Conservation (phyloP, 2,888 invertebrate genomes). For the Poecilobothrus nobilitatus region DNA sequence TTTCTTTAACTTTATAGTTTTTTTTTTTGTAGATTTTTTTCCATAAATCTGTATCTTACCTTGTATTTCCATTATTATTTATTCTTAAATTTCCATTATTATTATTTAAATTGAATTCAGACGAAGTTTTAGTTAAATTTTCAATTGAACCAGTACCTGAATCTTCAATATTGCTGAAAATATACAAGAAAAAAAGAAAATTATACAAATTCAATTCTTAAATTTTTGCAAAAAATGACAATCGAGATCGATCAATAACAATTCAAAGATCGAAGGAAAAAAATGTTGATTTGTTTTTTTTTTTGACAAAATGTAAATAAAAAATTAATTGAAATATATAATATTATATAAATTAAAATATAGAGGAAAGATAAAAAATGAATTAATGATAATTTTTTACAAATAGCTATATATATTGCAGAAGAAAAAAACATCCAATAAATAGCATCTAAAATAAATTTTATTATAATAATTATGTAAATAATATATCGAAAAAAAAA, state of each 20-base stretch:
- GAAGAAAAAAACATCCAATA: no score
- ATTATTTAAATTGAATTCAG: neutral
- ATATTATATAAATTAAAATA: neutral
- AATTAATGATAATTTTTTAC: no score
- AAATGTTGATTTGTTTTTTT: neutral
- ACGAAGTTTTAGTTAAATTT: neutral
- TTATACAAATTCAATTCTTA: constrained; percentile 20
- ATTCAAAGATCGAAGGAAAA: neutral
- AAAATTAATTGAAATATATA: no score
- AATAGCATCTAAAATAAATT: no score
- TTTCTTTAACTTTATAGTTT: no score
- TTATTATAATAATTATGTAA: no score
- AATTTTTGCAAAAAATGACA: no score
- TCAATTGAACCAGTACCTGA: constrained; percentile 14
- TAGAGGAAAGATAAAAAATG: neutral
- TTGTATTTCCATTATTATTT: constrained; percentile 18
- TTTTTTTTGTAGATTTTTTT: neutral
- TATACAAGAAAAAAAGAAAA: constrained; percentile 15
- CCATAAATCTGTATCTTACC: constrained; percentile 15
- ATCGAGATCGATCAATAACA: no score
- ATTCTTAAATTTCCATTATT: constrained; percentile 13
- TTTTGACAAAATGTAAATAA: no score
- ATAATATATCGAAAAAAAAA: no score
- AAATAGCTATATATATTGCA: no score
- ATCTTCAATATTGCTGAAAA: constrained; percentile 23